Conservation (phyloP, 2,113 vertebrate genomes). For the Oncorhynchus keta region DNA sequence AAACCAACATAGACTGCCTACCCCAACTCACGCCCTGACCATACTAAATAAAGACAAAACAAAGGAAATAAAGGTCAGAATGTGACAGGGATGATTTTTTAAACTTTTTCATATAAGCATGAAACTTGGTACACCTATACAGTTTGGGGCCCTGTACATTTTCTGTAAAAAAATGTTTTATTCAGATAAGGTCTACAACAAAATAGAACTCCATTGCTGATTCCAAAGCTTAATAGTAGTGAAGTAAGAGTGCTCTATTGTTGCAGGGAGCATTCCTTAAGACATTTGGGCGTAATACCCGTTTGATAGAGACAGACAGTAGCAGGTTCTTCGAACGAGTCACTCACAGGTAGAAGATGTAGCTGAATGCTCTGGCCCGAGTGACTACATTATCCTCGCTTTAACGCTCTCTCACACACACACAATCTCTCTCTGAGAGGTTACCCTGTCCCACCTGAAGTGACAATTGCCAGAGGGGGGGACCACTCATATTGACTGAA, state of each 20-base stretch:
- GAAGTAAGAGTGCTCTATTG: neutral
- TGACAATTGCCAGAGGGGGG: conserved; percentile 52
- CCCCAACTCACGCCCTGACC: no score
- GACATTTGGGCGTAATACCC: conserved; percentile 34
- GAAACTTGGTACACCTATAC: no score
- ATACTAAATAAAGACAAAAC: no score
- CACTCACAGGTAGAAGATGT: conserved; percentile 64
- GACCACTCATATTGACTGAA: conserved; percentile 45
- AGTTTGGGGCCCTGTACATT: no score
- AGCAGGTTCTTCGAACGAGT: conserved; percentile 38
- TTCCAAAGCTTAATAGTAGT: neutral
- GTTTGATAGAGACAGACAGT: conserved; percentile 43
- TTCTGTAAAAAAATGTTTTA: no score
- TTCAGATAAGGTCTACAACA: no score
- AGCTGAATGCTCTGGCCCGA: conserved; percentile 39
- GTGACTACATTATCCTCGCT: conserved; percentile 59
- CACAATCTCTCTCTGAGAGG: conserved; percentile 24
- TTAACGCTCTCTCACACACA: conserved; percentile 35
- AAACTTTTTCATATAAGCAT: no score
- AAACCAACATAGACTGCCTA: no score
- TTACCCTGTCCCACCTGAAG: conserved; percentile 33
- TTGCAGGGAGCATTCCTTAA: neutral
- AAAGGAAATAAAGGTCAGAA: no score
- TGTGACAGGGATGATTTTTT: no score
- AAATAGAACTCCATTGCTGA: neutral